Evolutionary conservation across 2,888 invertebrate species (phyloP), one percentile per base, ranked within the genome.

Genomic region (Melieria picta): DNA sequence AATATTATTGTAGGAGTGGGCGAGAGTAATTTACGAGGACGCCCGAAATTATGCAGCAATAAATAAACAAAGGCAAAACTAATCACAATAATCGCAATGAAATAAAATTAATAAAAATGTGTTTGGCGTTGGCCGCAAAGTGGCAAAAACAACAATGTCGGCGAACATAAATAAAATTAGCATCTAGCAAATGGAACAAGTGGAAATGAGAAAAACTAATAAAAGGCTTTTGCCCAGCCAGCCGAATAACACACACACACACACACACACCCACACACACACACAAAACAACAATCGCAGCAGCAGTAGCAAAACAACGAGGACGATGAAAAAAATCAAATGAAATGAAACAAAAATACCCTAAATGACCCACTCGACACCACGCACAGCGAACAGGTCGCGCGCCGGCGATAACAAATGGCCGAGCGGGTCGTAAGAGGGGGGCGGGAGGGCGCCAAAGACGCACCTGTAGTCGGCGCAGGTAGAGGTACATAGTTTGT

Each of bases 91-190:
- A 81, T 81, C 82, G 80, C 83, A 79, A 77, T 75, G 77, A 83
- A 81, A 82, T 80, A 80, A 81, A 81, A 81, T 81, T 83, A 81
- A 83, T 83, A 83, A 81, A 82, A 83, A 81, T 82, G 79, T 77
- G 78, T 80, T 74, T 13, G 63, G 58, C 43, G 48, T 48, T 16
- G 6, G 43, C 13, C 50, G 47, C 45, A 55, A 55, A 61, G 50
- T 56, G 67, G 13, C 55, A 30, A 42, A 55, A 6, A 4, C 52
- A 42, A 58, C 61, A 16, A 16, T 6, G 16, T 56, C 50, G 71
- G 74, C 74, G 75, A 80, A 82, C 82, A 82, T 81, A 81, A 82
- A 81, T 80, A 80, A 82, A 81, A 80, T 67, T 67, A 67, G 42
- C 67, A 67, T 43, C 48, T 48, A 58, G 43, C 47, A 60, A 67